A percentile compares a stretch with the other conserved stretches of the same genome.
Evolutionary conservation across 2,797 vertebrate species (phyloP).

Genomic region (Vultur gryphus): DNA sequence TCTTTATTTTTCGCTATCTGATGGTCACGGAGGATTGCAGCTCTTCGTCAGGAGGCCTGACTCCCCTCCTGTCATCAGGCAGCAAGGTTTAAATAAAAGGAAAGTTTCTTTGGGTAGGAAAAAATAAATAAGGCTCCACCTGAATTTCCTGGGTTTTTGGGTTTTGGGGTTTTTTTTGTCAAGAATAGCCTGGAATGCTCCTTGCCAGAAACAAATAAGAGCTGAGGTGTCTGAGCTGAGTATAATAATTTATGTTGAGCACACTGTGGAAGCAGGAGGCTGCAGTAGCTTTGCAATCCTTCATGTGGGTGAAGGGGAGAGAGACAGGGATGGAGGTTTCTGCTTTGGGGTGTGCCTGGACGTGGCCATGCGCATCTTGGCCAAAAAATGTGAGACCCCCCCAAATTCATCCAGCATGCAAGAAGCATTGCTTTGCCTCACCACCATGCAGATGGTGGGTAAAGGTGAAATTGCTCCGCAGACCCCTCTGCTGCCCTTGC

Average conservation of each 20-base stretch:
- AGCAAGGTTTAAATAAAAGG: neutral
- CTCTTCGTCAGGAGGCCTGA: neutral
- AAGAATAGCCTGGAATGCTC: neutral
- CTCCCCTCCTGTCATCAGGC: neutral
- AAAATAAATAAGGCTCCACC: neutral
- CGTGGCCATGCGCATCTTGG: fast-evolving
- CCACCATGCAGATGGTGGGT: fast-evolving
- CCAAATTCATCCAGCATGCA: fast-evolving
- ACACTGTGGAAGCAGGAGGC: neutral
- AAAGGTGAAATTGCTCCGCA: neutral
- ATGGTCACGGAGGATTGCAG: neutral
- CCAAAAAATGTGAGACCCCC: neutral
- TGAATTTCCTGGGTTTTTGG: neutral
- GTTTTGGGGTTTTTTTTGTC: neutral
- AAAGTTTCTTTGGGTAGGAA: neutral
- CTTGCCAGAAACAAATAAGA: neutral
- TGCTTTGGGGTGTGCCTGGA: neutral
- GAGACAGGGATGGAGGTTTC: neutral
- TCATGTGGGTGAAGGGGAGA: neutral
- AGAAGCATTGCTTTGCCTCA: neutral
- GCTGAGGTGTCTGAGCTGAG: neutral
- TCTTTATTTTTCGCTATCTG: neutral
- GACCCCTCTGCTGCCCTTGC: neutral
- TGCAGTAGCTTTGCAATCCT: neutral
- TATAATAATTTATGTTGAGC: neutral